Conservation (phyloP, 2,888 invertebrate species). For the Entomobrya proxima region DNA sequence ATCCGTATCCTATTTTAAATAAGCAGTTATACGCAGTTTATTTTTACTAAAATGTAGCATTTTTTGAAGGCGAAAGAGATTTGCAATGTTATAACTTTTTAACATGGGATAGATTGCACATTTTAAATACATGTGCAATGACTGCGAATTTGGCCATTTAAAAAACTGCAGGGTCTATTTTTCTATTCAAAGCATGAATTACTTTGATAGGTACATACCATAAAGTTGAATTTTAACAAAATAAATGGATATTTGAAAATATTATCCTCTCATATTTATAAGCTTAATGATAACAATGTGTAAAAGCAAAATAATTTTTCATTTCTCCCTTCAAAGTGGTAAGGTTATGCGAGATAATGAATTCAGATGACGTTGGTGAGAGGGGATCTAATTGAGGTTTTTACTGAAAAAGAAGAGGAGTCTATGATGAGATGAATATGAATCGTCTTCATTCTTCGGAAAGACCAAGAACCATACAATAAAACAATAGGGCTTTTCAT, state of each 20-base stretch:
- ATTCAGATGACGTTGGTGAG: neutral
- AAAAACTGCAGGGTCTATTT: neutral
- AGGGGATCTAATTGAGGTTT: neutral
- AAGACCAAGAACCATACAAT: neutral
- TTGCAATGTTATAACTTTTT: neutral
- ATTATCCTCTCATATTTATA: too few species aligned
- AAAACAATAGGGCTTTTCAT: neutral
- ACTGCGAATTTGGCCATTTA: conserved; percentile 2
- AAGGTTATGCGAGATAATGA: neutral
- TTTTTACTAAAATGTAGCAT: neutral
- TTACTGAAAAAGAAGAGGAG: neutral
- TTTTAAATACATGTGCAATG: neutral
- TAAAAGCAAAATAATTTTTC: conserved; percentile 7
- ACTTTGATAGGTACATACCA: neutral
- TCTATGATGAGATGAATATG: neutral
- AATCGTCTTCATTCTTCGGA: neutral
- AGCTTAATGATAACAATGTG: conserved; percentile 43
- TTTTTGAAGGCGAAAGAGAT: neutral
- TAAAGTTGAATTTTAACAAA: conserved; percentile 13
- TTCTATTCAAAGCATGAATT: neutral
- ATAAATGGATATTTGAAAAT: too few species aligned
- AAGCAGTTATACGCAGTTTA: neutral
- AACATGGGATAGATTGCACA: neutral
- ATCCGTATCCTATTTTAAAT: conserved; percentile 39
- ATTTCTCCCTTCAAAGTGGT: neutral